Evolutionary conservation across 2,797 vertebrate species (phyloP).

Genomic region (Sorex maritimensis): DNA sequence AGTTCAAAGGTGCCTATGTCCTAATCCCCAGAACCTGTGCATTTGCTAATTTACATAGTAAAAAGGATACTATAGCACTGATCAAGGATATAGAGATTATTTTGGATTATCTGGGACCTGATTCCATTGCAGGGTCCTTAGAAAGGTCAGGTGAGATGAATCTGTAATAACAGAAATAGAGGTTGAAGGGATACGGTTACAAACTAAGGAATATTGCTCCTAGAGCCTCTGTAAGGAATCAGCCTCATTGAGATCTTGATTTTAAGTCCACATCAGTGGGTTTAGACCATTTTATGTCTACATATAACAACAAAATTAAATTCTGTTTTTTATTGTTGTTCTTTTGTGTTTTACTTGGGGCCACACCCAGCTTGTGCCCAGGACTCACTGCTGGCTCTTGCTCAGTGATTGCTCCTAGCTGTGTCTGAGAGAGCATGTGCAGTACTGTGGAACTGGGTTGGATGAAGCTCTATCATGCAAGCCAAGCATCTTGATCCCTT

Average conservation of each 20-base stretch:
- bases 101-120: background rate
- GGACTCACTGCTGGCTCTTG: too few relatives aligned
- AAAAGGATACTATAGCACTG: background rate
- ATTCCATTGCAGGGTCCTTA: background rate
- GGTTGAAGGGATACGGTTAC: background rate
- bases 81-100: slow-evolving; percentile 10
- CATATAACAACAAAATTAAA: background rate
- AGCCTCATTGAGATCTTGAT: background rate
- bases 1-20: background rate
- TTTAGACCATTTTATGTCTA: slow-evolving; percentile 4
- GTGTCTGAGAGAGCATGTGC: too few relatives aligned
- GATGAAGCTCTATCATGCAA: too few relatives aligned
- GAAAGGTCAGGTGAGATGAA: background rate
- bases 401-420: too few relatives aligned
- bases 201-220: slow-evolving; percentile 3
- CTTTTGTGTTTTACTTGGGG: too few relatives aligned
- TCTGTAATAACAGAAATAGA: slow-evolving; percentile 8
- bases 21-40: background rate
- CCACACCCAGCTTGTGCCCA: too few relatives aligned
- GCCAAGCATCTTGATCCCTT: too few relatives aligned
- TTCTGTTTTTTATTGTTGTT: background rate
- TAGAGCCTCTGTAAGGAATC: background rate
- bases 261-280: background rate
- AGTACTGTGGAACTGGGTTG: too few relatives aligned
- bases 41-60: background rate